Evolutionary conservation across 2,888 invertebrate genomes (phyloP).

Genomic region (Drepanosiphum platanoidis): DNA sequence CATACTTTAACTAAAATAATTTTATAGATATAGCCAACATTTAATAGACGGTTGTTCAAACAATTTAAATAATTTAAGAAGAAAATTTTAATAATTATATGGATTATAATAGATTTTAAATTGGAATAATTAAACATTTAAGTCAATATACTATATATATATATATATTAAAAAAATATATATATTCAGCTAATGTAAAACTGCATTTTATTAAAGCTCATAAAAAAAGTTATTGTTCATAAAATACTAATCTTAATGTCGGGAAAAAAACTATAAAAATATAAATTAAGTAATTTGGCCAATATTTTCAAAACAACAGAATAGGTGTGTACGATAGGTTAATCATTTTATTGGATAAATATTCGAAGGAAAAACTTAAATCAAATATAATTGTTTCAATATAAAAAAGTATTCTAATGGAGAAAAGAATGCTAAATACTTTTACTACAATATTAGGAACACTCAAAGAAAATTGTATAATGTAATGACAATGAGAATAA

Average conservation of each 20-base stretch:
- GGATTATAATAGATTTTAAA: neutral
- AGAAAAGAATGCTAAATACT: neutral
- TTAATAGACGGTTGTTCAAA: neutral
- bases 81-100: neutral
- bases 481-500: slow-evolving; percentile 6
- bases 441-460: slow-evolving; percentile 43
- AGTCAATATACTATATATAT: no score
- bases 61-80: slow-evolving; percentile 1
- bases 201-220: neutral
- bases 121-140: no score
- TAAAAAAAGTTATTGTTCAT: neutral
- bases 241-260: neutral
- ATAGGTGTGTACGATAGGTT: neutral
- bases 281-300: neutral
- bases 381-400: neutral
- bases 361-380: slow-evolving; percentile 13
- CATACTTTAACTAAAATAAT: neutral
- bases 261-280: neutral
- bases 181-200: no score
- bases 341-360: slow-evolving; percentile 9
- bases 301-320: neutral
- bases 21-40: neutral
- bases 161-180: no score
- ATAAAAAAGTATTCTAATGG: neutral
- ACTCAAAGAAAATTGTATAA: slow-evolving; percentile 47